phyloP scores from a whole-genome alignment of 2,888 invertebrate genomes.

The Loripinus fragilis region DNA sequence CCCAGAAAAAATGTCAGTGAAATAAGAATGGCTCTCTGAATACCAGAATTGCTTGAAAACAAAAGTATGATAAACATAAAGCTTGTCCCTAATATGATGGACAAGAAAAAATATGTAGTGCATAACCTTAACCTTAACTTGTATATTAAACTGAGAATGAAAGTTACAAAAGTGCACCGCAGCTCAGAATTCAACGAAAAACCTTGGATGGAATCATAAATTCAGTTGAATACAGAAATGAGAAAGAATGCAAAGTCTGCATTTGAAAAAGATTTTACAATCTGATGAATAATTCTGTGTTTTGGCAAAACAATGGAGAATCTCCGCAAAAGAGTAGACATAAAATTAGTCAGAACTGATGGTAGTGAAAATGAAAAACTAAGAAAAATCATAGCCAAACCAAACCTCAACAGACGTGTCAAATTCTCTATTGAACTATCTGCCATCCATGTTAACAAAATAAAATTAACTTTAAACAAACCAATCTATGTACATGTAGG shows the following conservation, averaged over 20 bases:
- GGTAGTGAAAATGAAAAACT: conserved; percentile 32
- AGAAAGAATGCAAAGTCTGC: conserved; percentile 50
- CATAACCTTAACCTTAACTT: conserved; percentile 79
- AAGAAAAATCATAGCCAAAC: conserved; percentile 19
- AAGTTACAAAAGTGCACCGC: conserved; percentile 66
- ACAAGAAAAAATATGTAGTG: conserved; percentile 74
- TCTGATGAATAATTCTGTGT: conserved; percentile 55
- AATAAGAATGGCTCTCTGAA: conserved; percentile 29
- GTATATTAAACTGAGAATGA: conserved; percentile 67
- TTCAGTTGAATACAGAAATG: too few species aligned
- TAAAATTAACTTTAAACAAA: conserved; percentile 38
- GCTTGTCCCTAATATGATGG: conserved; percentile 61
- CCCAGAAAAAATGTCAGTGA: conserved; percentile 67
- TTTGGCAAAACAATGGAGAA: conserved; percentile 50
- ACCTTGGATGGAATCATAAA: too few species aligned
- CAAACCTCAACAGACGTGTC: conserved; percentile 7
- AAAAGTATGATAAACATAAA: conserved; percentile 32
- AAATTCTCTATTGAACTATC: conserved; percentile 37
- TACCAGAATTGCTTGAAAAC: conserved; percentile 56
- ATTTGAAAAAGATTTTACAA: conserved; percentile 76
- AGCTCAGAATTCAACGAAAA: conserved; percentile 68
- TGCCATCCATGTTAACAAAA: conserved; percentile 38
- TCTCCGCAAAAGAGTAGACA: conserved; percentile 32
- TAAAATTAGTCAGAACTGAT: conserved; percentile 32
- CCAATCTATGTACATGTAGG: conserved; percentile 38